Evolutionary conservation across 2,113 vertebrate genomes (phyloP).

Genomic region (Tachysurus vachellii): DNA sequence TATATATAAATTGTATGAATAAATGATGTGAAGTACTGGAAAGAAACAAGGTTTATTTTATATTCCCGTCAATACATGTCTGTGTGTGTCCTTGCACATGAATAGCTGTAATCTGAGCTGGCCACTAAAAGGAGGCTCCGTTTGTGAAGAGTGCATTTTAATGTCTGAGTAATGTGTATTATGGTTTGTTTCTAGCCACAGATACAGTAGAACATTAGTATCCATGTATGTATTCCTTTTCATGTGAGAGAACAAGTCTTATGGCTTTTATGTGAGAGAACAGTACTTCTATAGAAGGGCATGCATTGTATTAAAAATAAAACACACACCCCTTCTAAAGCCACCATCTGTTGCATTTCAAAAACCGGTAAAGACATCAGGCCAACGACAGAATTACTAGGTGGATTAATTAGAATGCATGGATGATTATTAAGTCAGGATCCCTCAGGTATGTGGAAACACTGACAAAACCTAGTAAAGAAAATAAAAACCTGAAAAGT

Average conservation of each 20-base stretch:
- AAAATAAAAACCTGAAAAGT: too few species aligned
- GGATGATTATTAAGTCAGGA: neutral
- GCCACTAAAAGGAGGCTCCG: neutral
- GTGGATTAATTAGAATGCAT: neutral
- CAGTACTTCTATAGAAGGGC: neutral
- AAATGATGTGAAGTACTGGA: neutral
- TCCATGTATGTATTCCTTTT: neutral
- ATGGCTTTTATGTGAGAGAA: neutral
- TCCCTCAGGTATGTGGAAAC: neutral
- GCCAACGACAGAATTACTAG: neutral
- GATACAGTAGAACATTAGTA: neutral
- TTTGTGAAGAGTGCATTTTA: constrained; percentile 3
- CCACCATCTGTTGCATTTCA: neutral
- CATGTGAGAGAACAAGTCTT: neutral
- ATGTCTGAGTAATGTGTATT: neutral
- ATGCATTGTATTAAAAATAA: neutral
- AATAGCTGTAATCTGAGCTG: constrained; percentile 12
- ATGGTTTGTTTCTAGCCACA: neutral
- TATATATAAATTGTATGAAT: neutral
- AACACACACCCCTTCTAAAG: neutral
- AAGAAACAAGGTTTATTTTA: constrained; percentile 4
- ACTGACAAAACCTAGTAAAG: neutral
- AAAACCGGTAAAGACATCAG: neutral
- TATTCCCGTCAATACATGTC: constrained; percentile 9
- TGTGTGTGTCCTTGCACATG: constrained; percentile 18